Conservation (phyloP, 1,140 invertebrate species). For the Meloidogyne exigua region DNA sequence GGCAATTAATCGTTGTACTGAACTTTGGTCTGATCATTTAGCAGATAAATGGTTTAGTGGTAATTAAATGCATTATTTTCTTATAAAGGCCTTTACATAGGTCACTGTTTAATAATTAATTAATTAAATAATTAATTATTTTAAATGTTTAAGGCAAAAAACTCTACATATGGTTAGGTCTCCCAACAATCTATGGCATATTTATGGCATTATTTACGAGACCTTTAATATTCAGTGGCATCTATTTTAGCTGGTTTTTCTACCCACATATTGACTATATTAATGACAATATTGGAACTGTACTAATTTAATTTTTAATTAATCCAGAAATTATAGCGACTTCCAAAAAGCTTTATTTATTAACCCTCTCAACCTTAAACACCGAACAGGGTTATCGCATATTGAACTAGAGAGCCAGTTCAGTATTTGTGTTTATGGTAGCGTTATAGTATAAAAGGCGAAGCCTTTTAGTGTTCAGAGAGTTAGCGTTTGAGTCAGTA, state of each 20-base stretch:
- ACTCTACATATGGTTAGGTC: not conserved
- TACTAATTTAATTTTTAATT: not conserved
- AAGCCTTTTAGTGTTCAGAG: too few relatives aligned
- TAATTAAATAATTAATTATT: not conserved
- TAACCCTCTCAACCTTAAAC: too few relatives aligned
- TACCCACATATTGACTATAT: slow-evolving; percentile 32
- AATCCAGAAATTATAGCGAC: too few relatives aligned
- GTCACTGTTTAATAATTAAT: too few relatives aligned
- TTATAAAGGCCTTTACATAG: too few relatives aligned
- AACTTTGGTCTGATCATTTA: slow-evolving; percentile 1
- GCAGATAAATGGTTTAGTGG: slow-evolving; percentile 15
- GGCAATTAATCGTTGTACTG: slow-evolving; percentile 26
- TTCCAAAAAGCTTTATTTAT: too few relatives aligned
- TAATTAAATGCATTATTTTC: not conserved
- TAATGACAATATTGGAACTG: slow-evolving; percentile 14
- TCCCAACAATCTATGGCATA: slow-evolving; percentile 24
- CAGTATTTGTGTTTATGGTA: too few relatives aligned
- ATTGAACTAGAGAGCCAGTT: too few relatives aligned
- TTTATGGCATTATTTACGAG: slow-evolving; percentile 18
- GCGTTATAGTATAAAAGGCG: too few relatives aligned
- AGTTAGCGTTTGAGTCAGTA: too few relatives aligned
- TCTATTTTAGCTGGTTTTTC: slow-evolving; percentile 28
- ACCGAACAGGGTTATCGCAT: too few relatives aligned
- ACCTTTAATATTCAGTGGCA: slow-evolving; percentile 26
- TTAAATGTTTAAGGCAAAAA: not conserved